Evolutionary conservation across 2,888 invertebrate genomes (phyloP), one percentile per base, ranked within the genome.

Genomic region (Pseudococcus jackbeardsleyi): DNA sequence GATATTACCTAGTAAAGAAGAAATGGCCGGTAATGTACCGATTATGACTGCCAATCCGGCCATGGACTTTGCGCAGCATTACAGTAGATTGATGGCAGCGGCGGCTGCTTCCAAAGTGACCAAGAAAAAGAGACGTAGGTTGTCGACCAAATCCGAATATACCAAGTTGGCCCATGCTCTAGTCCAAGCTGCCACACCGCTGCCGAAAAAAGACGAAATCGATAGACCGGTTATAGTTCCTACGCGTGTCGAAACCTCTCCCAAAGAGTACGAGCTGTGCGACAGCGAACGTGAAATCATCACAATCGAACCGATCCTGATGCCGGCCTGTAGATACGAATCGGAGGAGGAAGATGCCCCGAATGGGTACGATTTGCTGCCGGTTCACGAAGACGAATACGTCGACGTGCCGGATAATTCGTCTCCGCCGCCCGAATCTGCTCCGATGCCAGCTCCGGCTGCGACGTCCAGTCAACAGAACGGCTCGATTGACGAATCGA

Each of bases 131-230:
- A 86, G 68, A 42, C 85, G 54, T 26, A 85, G 33, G 9, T 19
- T 50, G 33, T 48, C 39, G 8, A 15, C 46, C 50, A 87, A 87
- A 46, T 87, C 87, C 3, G 77, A 87, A 17, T 54, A 50, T 39
- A 46, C 87, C 7, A 46, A 15, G 50, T 54, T 87, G 39, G 87
- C 87, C 12, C 77, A 87, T 42, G 46, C 48, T n/a, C 33, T 87
- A 11, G 87, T 87, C 15, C 79, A 77, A 39, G 77, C 87, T 15
- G 87, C 87, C 9, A 79, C 79, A 3, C 79, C 79, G 17, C 11
- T 79, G 46, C 39, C 79, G 0, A 79, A 79, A 42, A 79, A 79
- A 79, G 79, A 79, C n/a, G 79, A 79, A 7, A 42, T 42, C 79
- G 19, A 59, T 19, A 59, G 59, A 59, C 79, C 46, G 42, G 79